Evolutionary conservation across 1,140 invertebrate genomes (phyloP), one percentile per base, ranked within the genome.

Genomic region (Drosophila erecta): DNA sequence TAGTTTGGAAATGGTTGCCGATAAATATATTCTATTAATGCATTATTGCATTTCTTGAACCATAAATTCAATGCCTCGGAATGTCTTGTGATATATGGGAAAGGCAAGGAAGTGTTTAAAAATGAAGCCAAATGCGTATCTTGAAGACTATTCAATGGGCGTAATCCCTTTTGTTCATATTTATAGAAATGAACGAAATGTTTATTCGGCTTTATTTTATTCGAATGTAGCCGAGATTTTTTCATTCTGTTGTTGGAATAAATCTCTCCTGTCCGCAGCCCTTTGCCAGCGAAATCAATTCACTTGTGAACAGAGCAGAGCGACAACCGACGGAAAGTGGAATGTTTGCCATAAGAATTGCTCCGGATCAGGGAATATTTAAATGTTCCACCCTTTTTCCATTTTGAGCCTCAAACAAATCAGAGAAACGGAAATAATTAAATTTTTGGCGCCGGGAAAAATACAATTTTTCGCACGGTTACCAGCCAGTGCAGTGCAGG

Each of bases 371-470:
- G 20, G 51, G 66, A 49, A 69, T 55, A 35, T 70, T 69, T 70
- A 70, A 70, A 70, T 69, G 64, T 37, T 20, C n/a, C 15, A 17
- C 20, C 20, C 35, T 49, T 43, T 27, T 57, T 70, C 15, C 64
- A 43, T 51, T 67, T 67, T 15, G n/a, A 17, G 30, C 38, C 17
- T 44, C 65, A 66, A 67, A 57, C 66, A 70, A 56, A 70, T 67
- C 64, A 57, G 64, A 70, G 65, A 53, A 70, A 70, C 66, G 64
- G 64, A 70, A 70, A 70, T 70, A 70, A 70, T 70, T 70, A 70
- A 56, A 70, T 70, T 70, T 70, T 70, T 47, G 65, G 38, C 46
- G 37, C 17, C 37, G 30, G 22, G 30, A 50, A 61, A 71, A 53
- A 67, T 35, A 69, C 66, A 70, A 70, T 70, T 70, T 56, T 70